A percentile compares a stretch with the other conserved stretches of the same genome.
phyloP scores from a whole-genome alignment of 2,797 vertebrate species.

The Chloroceryle amazona region DNA sequence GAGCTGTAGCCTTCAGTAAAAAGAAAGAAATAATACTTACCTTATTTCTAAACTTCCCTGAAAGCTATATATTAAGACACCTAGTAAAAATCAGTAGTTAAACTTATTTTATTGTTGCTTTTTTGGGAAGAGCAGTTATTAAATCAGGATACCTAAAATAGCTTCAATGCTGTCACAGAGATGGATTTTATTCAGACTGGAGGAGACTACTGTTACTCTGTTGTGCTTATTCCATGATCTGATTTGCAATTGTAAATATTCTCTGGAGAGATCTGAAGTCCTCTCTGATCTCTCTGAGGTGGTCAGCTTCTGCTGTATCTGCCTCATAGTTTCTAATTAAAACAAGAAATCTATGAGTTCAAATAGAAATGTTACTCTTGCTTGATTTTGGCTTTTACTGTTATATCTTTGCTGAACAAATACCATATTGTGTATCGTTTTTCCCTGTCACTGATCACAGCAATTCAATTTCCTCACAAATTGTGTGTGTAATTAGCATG shows the following conservation, averaged over 20 bases:
- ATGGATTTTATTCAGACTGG: not conserved
- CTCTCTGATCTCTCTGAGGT: not conserved
- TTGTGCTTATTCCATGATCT: not conserved
- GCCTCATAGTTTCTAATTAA: not conserved
- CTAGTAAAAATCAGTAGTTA: not conserved
- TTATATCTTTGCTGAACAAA: not conserved
- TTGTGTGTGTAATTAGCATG: not conserved
- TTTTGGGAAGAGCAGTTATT: not conserved
- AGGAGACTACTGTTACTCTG: not conserved
- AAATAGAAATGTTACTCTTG: not conserved
- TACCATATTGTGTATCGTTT: accelerated
- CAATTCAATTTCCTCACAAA: conserved; percentile 15
- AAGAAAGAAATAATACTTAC: not conserved
- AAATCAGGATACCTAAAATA: not conserved
- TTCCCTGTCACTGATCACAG: not conserved
- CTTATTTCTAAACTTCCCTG: not conserved
- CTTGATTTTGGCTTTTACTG: not conserved
- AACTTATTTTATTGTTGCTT: not conserved
- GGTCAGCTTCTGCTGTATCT: not conserved
- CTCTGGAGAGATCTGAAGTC: not conserved
- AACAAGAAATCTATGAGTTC: not conserved
- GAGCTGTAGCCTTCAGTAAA: not conserved
- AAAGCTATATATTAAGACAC: not conserved
- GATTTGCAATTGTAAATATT: not conserved
- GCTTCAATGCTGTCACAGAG: not conserved